These are phyloP conservation scores for Nephrotoma flavescens DNA, from an alignment of 2,888 invertebrate species.

Conservation along the genomic window DNA sequence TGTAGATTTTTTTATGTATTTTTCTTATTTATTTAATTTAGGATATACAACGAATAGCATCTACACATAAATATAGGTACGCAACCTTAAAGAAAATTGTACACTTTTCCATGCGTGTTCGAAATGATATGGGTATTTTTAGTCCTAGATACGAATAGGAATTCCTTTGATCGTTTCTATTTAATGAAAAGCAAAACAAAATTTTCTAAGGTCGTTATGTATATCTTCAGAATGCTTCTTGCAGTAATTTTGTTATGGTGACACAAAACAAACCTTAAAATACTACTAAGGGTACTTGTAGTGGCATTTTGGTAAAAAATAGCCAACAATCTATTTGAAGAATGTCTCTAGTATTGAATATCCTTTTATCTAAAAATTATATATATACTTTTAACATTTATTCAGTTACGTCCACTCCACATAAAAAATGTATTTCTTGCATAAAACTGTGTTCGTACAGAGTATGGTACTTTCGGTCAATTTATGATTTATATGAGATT, in stretches of 20 bases:
- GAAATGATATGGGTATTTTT: neutral
- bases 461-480: too few species aligned
- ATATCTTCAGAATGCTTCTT: neutral
- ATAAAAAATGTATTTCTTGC: neutral
- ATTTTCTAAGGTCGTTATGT: neutral
- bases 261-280: neutral
- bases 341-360: neutral
- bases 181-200: neutral
- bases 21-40: neutral
- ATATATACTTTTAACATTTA: neutral
- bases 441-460: too few species aligned
- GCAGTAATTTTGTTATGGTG: neutral
- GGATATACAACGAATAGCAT: neutral
- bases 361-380: neutral
- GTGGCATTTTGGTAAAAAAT: neutral
- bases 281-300: neutral
- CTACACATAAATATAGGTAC: neutral
- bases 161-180: neutral
- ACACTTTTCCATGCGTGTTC: neutral
- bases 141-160: neutral
- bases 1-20: neutral
- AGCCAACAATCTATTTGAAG: neutral
- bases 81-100: neutral
- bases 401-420: neutral
- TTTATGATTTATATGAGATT: rapidly evolving